Conservation (phyloP, 2,888 invertebrate genomes). For the Gastrophysa polygoni region DNA sequence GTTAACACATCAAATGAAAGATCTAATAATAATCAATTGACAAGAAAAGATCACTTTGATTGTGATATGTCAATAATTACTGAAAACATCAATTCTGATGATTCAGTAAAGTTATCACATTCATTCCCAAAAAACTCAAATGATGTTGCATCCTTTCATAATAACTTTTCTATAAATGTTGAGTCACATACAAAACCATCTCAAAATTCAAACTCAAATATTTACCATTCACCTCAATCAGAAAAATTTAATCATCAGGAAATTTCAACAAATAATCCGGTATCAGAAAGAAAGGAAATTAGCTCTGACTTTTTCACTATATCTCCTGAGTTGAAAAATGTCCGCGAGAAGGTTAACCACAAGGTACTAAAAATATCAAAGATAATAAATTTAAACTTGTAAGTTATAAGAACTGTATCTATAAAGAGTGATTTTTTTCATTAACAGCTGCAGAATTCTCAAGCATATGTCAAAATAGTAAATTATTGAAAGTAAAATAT, state of each 20-base stretch:
- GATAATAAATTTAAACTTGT: background rate
- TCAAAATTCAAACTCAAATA: background rate
- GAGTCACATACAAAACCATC: too few species aligned
- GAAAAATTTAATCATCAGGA: too few species aligned
- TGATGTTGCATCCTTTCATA: too few species aligned
- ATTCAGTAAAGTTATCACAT: too few species aligned
- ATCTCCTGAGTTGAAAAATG: slow-evolving; percentile 1
- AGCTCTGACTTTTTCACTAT: slow-evolving; percentile 3
- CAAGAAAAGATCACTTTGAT: too few species aligned
- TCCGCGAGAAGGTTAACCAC: background rate
- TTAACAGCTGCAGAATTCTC: background rate
- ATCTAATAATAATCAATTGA: too few species aligned
- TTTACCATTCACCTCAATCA: too few species aligned
- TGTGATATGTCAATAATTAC: too few species aligned
- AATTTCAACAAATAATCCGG: background rate
- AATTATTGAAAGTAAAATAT: slow-evolving; percentile 4
- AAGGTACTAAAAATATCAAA: background rate
- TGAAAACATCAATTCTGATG: too few species aligned
- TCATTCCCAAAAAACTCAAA: too few species aligned
- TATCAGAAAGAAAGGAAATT: background rate
- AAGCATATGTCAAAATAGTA: background rate
- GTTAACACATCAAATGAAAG: too few species aligned
- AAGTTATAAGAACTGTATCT: background rate
- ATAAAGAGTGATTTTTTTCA: background rate
- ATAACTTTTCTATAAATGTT: too few species aligned